Evolutionary conservation across 2,113 vertebrate genomes (phyloP), one percentile per base, ranked within the genome.

Genomic region (Lepus europaeus): DNA sequence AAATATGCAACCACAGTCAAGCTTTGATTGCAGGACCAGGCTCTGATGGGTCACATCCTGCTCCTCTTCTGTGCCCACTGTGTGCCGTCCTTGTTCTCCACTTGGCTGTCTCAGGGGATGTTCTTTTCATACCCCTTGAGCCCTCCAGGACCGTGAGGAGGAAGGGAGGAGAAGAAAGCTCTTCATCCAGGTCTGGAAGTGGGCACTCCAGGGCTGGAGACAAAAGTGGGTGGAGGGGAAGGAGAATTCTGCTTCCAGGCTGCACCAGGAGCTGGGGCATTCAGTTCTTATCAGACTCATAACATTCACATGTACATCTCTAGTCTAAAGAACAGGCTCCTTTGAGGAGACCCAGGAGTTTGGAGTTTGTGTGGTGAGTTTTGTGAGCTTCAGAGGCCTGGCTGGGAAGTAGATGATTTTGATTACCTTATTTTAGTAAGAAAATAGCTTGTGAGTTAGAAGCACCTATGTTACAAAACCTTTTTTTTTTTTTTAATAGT

Each of bases 401-500:
- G 29, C 27, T 31, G 66, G 27, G 36, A 68, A 56, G 25, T 66
- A 59, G 17, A n/a, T 11, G 45, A 39, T 69, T 87, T 5, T 84
- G 17, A 69, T 73, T 39, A n/a, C 39, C 4, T 80, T 8, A 64
- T 90, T 95, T 95, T 56, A 89, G 22, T 61, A 76, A 31, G 39
- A 51, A 90, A 66, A 51, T 82, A 14, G 64, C 63, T 69, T 79
- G 5, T 45, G n/a, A 79, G 5, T 70, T 77, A 56, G 82, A 91
- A 92, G 33, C 33, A 63, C 23, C 33, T 66, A 0, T 29, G 33
- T 81, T 36, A 68, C 45, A 77, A 70, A 36, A 59, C 56, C 56
- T 59, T 16, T 59, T 19, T 39, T 70, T 39, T 70, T 13, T 64
- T 51, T 20, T 74, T 49, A 61, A 49, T 63, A 68, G 45, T 7